These are phyloP conservation scores for Philypnodon macrostomus DNA, from an alignment of 2,797 vertebrate species.

Conservation along the genomic window DNA sequence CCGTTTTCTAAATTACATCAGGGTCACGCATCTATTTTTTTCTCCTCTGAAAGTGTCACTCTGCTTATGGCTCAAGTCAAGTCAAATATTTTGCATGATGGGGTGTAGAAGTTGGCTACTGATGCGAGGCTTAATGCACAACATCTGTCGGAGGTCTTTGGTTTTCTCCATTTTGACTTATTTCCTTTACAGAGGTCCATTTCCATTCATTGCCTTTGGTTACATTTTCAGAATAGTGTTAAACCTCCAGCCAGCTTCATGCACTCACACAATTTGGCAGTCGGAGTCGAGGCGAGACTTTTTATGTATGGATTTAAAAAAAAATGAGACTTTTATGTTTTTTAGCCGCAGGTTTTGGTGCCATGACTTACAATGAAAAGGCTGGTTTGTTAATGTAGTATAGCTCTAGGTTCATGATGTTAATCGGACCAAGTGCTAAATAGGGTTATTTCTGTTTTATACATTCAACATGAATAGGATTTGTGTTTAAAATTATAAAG, in stretches of 20 bases:
- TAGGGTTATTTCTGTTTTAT: background rate
- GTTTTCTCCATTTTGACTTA: constrained; percentile 39
- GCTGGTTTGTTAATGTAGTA: constrained; percentile 8
- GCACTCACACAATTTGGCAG: constrained; percentile 18
- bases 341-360: constrained; percentile 10
- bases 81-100: constrained; percentile 52
- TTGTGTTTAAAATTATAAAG: too few species aligned
- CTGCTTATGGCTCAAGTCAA: constrained; percentile 36
- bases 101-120: constrained; percentile 49
- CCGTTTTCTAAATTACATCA: constrained; percentile 45
- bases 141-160: constrained; percentile 55
- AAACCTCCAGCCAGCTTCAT: constrained; percentile 1
- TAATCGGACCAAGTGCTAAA: background rate
- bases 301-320: constrained; percentile 5
- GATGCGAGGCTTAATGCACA: constrained; percentile 42
- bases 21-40: constrained; percentile 36
- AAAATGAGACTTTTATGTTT: constrained; percentile 13
- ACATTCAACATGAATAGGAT: too few species aligned
- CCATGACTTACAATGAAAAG: constrained; percentile 8
- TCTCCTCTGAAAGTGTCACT: constrained; percentile 34
- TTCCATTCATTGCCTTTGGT: constrained; percentile 30
- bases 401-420: background rate
- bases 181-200: constrained; percentile 42
- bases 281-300: constrained; percentile 12
- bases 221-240: constrained; percentile 30